Evolutionary conservation across 2,888 invertebrate species (phyloP).

Genomic region (Nymphalis c-album): DNA sequence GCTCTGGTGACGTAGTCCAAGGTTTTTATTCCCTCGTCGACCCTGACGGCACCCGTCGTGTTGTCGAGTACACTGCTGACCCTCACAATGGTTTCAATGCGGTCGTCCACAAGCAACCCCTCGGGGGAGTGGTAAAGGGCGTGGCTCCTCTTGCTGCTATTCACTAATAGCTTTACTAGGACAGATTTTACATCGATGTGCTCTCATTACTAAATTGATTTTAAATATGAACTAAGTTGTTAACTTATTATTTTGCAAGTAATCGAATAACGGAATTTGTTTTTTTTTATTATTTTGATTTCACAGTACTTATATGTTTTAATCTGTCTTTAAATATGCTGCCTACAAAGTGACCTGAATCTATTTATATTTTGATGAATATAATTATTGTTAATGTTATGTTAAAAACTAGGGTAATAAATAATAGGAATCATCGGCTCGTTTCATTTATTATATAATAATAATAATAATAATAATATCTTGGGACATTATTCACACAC

Average conservation of each 20-base stretch:
- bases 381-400: slow-evolving; percentile 57
- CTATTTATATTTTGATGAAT: slow-evolving; percentile 48
- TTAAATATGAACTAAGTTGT: no score
- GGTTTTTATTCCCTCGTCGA: slow-evolving; percentile 84
- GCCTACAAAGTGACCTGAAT: slow-evolving; percentile 23
- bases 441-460: no score
- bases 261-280: no score
- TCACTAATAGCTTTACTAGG: no score
- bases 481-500: no score
- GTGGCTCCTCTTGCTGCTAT: slow-evolving; percentile 59
- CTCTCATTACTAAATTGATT: no score
- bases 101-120: slow-evolving; percentile 83
- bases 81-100: slow-evolving; percentile 86
- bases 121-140: slow-evolving; percentile 64
- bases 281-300: no score
- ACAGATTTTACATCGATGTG: no score
- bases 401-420: slow-evolving; percentile 76
- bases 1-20: slow-evolving; percentile 84
- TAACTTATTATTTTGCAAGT: no score
- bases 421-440: slow-evolving; percentile 66
- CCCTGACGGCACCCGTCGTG: slow-evolving; percentile 83
- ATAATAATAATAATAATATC: no score
- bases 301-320: slow-evolving; percentile 27
- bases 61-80: slow-evolving; percentile 85
- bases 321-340: slow-evolving; percentile 5